Base-by-base conservation (phyloP, 2,888 invertebrate genomes). In the Pyrrhosoma nymphula region DNA sequence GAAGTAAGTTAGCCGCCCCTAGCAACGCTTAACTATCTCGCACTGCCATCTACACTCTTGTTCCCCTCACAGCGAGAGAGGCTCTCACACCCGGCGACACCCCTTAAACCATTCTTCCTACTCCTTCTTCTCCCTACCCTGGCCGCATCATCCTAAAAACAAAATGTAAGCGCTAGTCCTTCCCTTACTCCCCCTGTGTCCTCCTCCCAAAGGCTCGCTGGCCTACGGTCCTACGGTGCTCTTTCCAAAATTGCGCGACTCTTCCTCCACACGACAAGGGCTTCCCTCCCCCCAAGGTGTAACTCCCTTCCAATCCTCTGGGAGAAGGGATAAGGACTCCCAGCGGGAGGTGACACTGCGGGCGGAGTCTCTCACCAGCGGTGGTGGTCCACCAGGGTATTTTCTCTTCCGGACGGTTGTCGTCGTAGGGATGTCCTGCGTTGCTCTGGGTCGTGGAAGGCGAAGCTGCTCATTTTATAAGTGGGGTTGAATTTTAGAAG, bases 1-100 rank as follows among this genome's bases (percentile, higher is more conserved):
- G 82, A 82, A 82, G 82, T 82, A 82, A 82, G 82, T 82, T 82
- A 82, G 82, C 82, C 82, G 82, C 82, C 82, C 82, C 35, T 82
- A 82, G 82, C 82, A 82, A 16, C 82, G 82, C 82, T 82, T 82
- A 35, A 82, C 82, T 82, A 82, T 82, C 82, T 30, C 82, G 82
- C 82, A 14, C 82, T 35, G 82, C 82, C 82, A 82, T 82, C 82
- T 82, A 82, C 82, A 30, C 82, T 35, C 30, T 35, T 35, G 82
- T 35, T 35, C n/a, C 82, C 69, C 35, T 10, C 12, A n/a, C 82
- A 82, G 26, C 2, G 16, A 82, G 82, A 20, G 69, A 26, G 69
- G 23, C 69, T 26, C 69, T 1, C 6, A 47, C 47, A 47, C 47
- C 47, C 47, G 47, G 47, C 2, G 47, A 47, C 47, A 35, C 35